Percentiles rank a stretch among this genome's conserved stretches.
These are phyloP conservation scores for Istiophorus platypterus DNA, from an alignment of 2,113 vertebrate genomes.

Conservation along the genomic window DNA sequence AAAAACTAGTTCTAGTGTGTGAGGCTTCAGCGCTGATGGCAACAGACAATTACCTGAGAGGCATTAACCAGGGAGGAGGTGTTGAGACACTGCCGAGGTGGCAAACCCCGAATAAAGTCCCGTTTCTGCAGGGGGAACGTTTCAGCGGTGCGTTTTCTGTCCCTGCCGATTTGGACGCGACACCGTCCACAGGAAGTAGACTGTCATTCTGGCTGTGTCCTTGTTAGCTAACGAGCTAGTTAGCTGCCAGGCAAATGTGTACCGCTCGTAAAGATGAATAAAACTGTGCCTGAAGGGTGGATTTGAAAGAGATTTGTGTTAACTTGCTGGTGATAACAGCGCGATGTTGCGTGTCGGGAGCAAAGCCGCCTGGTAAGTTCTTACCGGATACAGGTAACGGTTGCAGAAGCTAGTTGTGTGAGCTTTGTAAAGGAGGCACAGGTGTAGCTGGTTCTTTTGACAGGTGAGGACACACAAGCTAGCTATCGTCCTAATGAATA, in stretches of 20 bases:
- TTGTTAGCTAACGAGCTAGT: conserved; percentile 75
- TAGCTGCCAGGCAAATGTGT: conserved; percentile 64
- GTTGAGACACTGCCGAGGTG: not conserved
- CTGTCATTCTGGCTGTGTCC: conserved; percentile 81
- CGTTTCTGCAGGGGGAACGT: conserved; percentile 19
- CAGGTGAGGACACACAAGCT: conserved; percentile 49
- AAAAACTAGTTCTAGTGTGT: not conserved
- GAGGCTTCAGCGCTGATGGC: not conserved
- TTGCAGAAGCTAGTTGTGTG: conserved; percentile 17
- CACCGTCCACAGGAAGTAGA: conserved; percentile 75
- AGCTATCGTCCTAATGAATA: not conserved
- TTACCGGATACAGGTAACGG: not conserved
- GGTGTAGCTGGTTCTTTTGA: conserved; percentile 41
- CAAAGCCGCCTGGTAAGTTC: conserved; percentile 81
- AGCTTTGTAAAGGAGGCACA: conserved; percentile 3
- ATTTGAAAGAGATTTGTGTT: conserved; percentile 46
- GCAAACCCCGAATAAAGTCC: not conserved
- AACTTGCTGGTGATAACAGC: conserved; percentile 45
- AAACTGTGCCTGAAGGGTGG: conserved; percentile 49
- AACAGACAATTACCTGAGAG: not conserved
- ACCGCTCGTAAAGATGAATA: conserved; percentile 73
- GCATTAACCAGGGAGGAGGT: not conserved
- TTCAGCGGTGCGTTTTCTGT: not conserved
- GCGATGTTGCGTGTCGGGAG: conserved; percentile 84
- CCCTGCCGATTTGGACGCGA: conserved; percentile 53